Conservation (phyloP, 2,797 vertebrate genomes). For the Sorex maritimensis region DNA sequence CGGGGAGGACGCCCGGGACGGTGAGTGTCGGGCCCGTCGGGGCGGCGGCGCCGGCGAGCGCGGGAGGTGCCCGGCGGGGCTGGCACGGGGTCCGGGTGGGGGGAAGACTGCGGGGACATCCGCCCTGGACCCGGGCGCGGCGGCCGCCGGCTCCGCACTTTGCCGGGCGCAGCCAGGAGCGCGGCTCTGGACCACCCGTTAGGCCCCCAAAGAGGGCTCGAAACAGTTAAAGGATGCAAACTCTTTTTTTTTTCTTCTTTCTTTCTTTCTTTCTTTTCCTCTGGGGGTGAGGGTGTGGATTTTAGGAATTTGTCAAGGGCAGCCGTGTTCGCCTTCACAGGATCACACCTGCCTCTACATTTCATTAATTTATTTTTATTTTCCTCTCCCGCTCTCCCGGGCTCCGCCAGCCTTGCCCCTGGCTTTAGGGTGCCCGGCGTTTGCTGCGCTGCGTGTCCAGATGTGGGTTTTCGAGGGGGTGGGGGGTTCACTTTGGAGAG, state of each 20-base stretch:
- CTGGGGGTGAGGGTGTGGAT: background rate
- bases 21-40: conserved; percentile 92
- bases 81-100: conserved; percentile 57
- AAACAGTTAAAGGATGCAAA: conserved; percentile 48
- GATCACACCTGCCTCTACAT: background rate
- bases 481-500: conserved; percentile 71
- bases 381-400: background rate
- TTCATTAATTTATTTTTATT: background rate
- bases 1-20: conserved; percentile 95
- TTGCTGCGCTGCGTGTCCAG: conserved; percentile 75
- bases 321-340: background rate
- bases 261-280: background rate
- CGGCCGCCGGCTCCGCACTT: conserved; percentile 41
- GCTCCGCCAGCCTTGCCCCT: background rate
- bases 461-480: conserved; percentile 57
- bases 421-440: background rate
- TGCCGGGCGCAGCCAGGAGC: conserved; percentile 47
- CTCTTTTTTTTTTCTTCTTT: background rate
- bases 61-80: background rate
- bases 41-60: conserved; percentile 56
- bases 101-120: conserved; percentile 71
- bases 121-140: conserved; percentile 28
- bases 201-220: background rate
- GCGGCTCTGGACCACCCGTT: background rate
- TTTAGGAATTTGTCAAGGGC: conserved; percentile 35